These are phyloP conservation scores for Drosophila quasianomalipes DNA, from an alignment of 2,888 invertebrate species.

Conservation along the genomic window DNA sequence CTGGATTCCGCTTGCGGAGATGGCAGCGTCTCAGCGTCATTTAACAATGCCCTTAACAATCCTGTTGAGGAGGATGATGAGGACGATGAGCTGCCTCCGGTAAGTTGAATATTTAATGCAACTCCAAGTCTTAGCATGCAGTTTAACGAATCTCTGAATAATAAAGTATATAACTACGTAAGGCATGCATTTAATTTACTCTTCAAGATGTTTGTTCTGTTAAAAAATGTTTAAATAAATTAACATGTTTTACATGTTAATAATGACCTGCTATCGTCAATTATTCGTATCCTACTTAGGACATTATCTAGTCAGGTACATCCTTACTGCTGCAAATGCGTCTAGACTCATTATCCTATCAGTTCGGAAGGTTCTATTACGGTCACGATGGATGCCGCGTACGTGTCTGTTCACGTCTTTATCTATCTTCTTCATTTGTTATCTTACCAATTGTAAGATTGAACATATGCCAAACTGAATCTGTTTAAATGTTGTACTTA, in stretches of 20 bases:
- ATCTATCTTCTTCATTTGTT: no score
- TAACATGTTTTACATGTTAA: neutral
- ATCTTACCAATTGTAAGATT: no score
- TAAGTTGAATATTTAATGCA: conserved; percentile 37
- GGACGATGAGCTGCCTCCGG: conserved; percentile 64
- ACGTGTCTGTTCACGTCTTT: no score
- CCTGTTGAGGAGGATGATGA: conserved; percentile 66
- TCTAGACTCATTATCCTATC: no score
- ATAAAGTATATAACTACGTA: neutral
- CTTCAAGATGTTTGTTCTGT: neutral
- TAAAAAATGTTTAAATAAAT: neutral
- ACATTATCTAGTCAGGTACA: no score
- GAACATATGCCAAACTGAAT: neutral
- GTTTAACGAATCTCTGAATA: neutral
- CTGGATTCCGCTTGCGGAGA: conserved; percentile 49
- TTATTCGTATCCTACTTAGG: no score
- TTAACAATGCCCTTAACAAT: conserved; percentile 36
- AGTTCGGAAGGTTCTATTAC: no score
- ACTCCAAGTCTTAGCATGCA: neutral
- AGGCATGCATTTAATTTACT: neutral
- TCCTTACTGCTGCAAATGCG: no score
- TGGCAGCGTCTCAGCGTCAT: conserved; percentile 43
- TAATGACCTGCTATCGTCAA: neutral
- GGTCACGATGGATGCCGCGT: no score
- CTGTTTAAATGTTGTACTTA: neutral